These are phyloP conservation scores for Hoplostethus mediterraneus DNA, from an alignment of 2,797 vertebrate genomes.

Conservation along the genomic window DNA sequence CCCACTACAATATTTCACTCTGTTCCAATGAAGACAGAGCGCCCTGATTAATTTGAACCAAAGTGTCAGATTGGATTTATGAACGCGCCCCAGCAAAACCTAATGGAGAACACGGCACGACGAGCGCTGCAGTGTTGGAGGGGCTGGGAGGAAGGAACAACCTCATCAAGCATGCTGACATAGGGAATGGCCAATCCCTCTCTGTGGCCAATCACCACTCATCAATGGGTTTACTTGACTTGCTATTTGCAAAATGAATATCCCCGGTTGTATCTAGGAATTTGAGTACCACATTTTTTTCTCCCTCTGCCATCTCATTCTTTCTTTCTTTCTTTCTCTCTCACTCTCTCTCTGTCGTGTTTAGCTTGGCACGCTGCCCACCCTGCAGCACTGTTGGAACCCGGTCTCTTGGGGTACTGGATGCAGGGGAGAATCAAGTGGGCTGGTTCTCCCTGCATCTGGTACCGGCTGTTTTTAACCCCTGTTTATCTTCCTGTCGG, in stretches of 20 bases:
- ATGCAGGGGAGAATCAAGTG: no score
- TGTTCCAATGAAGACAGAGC: not conserved
- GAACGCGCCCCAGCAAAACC: no score
- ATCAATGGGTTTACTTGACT: conserved; percentile 5
- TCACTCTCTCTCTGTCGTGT: conserved; percentile 62
- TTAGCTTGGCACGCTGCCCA: conserved; percentile 71
- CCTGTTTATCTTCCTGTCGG: no score
- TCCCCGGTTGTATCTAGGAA: conserved; percentile 24
- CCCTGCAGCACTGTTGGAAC: conserved; percentile 70
- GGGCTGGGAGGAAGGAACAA: not conserved
- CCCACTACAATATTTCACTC: not conserved
- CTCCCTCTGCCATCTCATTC: conserved; percentile 7
- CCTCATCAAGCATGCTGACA: not conserved
- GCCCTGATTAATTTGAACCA: not conserved
- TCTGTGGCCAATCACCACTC: conserved; percentile 19
- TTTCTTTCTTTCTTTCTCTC: conserved; percentile 19
- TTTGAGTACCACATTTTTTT: not conserved
- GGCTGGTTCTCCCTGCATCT: no score
- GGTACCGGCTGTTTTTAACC: no score
- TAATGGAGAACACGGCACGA: no score
- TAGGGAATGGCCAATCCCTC: no score
- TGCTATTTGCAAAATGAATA: conserved; percentile 6
- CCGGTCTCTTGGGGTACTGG: conserved; percentile 32
- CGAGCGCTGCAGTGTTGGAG: no score
- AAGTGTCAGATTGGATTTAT: not conserved